phyloP scores from a whole-genome alignment of 30 jellyfish, hydroid and myxozoan genomes.

The Rhopilema esculentum region DNA sequence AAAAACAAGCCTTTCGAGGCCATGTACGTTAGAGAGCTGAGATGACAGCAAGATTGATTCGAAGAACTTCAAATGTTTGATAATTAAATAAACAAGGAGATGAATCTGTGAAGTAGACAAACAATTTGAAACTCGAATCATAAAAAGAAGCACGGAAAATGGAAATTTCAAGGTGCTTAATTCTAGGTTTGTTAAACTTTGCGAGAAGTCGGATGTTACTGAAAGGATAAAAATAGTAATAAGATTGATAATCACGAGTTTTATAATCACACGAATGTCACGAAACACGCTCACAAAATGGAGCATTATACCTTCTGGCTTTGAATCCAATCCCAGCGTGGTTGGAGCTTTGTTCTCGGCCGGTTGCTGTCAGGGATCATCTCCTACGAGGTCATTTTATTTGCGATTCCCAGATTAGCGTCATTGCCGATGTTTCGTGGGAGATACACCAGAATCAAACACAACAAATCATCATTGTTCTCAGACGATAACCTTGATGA shows the following conservation, averaged over 20 bases:
- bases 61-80: background rate
- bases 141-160: background rate
- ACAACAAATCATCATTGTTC: background rate
- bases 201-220: background rate
- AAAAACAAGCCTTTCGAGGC: background rate
- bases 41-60: background rate
- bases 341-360: slow-evolving; percentile 33
- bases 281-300: slow-evolving; percentile 10
- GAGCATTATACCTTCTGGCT: slow-evolving; percentile 53
- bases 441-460: background rate
- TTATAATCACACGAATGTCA: slow-evolving; percentile 41
- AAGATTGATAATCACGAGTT: slow-evolving; percentile 2
- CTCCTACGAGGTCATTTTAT: slow-evolving; percentile 43
- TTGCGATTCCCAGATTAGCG: slow-evolving; percentile 18
- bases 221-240: background rate
- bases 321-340: slow-evolving; percentile 57
- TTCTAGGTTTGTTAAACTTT: background rate
- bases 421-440: background rate
- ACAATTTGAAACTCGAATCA: background rate
- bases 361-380: slow-evolving; percentile 52
- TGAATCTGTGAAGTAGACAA: too few relatives aligned
- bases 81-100: too few relatives aligned
- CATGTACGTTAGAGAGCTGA: background rate
- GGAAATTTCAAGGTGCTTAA: background rate
- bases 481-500: background rate